A percentile compares a stretch with the other conserved stretches of the same genome.
These are phyloP conservation scores for Triplophysa siluroides DNA, from an alignment of 2,113 vertebrate species.

Conservation along the genomic window DNA sequence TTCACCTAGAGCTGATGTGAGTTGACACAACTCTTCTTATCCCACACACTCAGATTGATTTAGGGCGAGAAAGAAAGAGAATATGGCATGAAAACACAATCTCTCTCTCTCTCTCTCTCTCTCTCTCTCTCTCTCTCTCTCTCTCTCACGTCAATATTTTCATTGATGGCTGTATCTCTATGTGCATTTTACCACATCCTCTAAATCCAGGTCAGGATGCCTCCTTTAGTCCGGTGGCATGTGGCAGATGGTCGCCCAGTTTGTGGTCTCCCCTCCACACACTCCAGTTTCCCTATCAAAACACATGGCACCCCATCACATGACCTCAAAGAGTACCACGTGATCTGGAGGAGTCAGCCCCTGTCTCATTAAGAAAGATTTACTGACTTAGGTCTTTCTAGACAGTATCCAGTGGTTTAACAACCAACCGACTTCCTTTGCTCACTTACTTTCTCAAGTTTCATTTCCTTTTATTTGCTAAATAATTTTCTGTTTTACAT, in stretches of 20 bases:
- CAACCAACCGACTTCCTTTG: slow-evolving; percentile 20
- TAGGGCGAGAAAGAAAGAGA: slow-evolving; percentile 40
- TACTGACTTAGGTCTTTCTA: background rate
- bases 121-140: slow-evolving; percentile 8
- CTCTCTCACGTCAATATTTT: background rate
- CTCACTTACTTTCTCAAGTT: slow-evolving; percentile 24
- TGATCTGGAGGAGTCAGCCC: slow-evolving; percentile 9
- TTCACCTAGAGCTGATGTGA: slow-evolving; percentile 43
- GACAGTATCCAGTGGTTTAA: slow-evolving; percentile 28
- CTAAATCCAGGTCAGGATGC: slow-evolving; percentile 61
- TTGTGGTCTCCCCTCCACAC: slow-evolving; percentile 56
- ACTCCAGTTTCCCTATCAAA: slow-evolving; percentile 57
- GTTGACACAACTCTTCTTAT: slow-evolving; percentile 48
- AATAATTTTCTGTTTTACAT: background rate
- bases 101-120: background rate
- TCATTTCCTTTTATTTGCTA: background rate
- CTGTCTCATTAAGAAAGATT: slow-evolving; percentile 28
- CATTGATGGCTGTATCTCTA: background rate
- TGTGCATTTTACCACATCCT: slow-evolving; percentile 25
- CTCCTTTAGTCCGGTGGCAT: slow-evolving; percentile 53
- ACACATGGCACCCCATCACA: slow-evolving; percentile 39
- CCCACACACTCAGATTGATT: slow-evolving; percentile 30
- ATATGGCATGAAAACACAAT: background rate
- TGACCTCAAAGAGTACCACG: slow-evolving; percentile 18
- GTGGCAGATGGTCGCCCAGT: slow-evolving; percentile 71